Evolutionary conservation across 1,140 invertebrate genomes (phyloP), one percentile per base, ranked within the genome.

Genomic region (Bradysia coprophila): DNA sequence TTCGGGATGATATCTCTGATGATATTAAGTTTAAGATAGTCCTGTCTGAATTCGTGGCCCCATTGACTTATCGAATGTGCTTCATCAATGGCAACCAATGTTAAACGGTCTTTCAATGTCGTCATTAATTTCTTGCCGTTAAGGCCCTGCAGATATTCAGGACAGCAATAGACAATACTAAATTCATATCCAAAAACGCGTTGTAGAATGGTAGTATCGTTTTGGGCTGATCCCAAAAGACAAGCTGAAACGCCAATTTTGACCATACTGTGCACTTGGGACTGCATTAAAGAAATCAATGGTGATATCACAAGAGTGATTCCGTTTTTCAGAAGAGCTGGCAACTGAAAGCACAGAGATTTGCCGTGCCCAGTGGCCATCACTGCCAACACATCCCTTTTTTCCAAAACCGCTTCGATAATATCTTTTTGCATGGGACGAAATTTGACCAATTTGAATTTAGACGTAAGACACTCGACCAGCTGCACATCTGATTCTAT

Each of bases 321-420:
- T 44, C 73, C 69, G 41, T 69, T 62, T 33, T 61, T 53, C 49
- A 67, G 72, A 24, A 84, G 67, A 1, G 82, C 73, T 24, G 83
- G 82, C 56, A 72, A 77, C 62, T 90, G 86, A 62, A 81, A 91
- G 51, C 80, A 87, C 23, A 91, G 64, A 48, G 79, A 84, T 61
- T 91, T 91, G 13, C 86, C 87, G 61, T 78, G 81, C 38, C 85
- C 84, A 50, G 79, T 85, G 10, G 80, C 72, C 78, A 84, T 83
- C 43, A 84, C 67, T 13, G 79, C 73, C 57, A 72, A 79, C 45
- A 67, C 62, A 56, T 74, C 71, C 44, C 57, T 50, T 47, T 61
- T 65, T 40, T 62, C 46, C 15, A 71, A 48, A 16, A 76, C 61
- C 10, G 69, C 66, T 46, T 60, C 57, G 18, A 79, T 73, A 23